A percentile compares a stretch with the other conserved stretches of the same genome.
phyloP scores from a whole-genome alignment of 2,888 invertebrate genomes.

The Troides oblongomaculatus region DNA sequence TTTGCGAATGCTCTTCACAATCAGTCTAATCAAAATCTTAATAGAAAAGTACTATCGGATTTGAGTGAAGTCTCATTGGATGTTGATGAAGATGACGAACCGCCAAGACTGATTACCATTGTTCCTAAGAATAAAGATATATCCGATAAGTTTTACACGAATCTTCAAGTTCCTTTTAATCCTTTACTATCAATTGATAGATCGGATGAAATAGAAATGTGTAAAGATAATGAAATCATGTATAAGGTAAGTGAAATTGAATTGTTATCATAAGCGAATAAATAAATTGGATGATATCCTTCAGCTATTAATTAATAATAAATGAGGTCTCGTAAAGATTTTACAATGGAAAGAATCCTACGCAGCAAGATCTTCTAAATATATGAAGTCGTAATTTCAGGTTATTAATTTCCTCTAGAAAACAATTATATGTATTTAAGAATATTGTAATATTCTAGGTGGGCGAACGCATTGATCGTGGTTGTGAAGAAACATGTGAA shows the following conservation, averaged over 20 bases:
- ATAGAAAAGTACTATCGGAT: slow-evolving; percentile 73
- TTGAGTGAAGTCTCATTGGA: slow-evolving; percentile 90
- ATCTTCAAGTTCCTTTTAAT: slow-evolving; percentile 66
- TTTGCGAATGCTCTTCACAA: slow-evolving; percentile 69
- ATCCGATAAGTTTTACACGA: slow-evolving; percentile 66
- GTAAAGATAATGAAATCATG: slow-evolving; percentile 68
- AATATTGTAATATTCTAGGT: slow-evolving; percentile 56
- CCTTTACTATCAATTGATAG: slow-evolving; percentile 54
- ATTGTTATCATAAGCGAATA: neutral
- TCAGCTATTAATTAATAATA: neutral
- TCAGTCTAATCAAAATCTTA: slow-evolving; percentile 48
- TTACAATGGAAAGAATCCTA: no score
- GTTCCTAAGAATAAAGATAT: slow-evolving; percentile 50
- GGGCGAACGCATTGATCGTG: slow-evolving; percentile 86
- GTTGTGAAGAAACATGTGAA: slow-evolving; percentile 88
- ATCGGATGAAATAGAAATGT: slow-evolving; percentile 62
- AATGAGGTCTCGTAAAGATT: no score
- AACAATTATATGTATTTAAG: neutral
- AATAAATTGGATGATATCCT: neutral
- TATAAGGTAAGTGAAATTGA: slow-evolving; percentile 67
- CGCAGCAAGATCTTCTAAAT: no score
- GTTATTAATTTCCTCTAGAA: neutral
- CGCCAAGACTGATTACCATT: slow-evolving; percentile 40
- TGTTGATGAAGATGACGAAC: slow-evolving; percentile 78
- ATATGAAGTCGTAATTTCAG: no score